A percentile compares a stretch with the other conserved stretches of the same genome.
Evolutionary conservation across 2,888 invertebrate species (phyloP).

Genomic region (Drosophila leonis): DNA sequence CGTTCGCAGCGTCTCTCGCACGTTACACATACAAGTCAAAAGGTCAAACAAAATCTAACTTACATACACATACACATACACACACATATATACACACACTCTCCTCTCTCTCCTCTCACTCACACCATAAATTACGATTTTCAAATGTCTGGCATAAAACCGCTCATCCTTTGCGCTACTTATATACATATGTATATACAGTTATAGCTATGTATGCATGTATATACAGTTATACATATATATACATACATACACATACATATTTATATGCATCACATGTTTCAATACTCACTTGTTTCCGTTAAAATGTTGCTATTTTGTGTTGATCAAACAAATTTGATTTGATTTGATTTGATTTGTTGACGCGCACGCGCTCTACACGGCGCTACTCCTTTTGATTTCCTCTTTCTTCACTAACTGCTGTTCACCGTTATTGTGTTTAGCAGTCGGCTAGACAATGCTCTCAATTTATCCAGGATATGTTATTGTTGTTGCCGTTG

Average conservation of each 20-base stretch:
- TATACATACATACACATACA: too few species aligned
- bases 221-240: conserved; percentile 22
- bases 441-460: conserved; percentile 13
- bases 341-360: conserved; percentile 47
- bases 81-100: background rate
- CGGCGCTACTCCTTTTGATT: conserved; percentile 51
- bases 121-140: conserved; percentile 21
- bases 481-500: conserved; percentile 30
- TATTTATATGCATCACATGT: conserved; percentile 20
- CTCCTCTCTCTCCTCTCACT: background rate
- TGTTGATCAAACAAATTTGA: conserved; percentile 41
- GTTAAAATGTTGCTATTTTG: conserved; percentile 51
- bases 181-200: background rate
- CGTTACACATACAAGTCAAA: conserved; percentile 61
- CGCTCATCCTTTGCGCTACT: conserved; percentile 6
- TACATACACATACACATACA: conserved; percentile 11
- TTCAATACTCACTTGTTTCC: conserved; percentile 73
- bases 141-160: conserved; percentile 14
- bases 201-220: background rate
- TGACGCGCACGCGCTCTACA: conserved; percentile 67
- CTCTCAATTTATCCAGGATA: conserved; percentile 45
- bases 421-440: conserved; percentile 8
- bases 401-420: conserved; percentile 6
- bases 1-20: conserved; percentile 5
- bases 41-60: conserved; percentile 64